These are phyloP conservation scores for Eumacrocentrus americanus DNA, from an alignment of 2,888 invertebrate genomes.

Conservation along the genomic window DNA sequence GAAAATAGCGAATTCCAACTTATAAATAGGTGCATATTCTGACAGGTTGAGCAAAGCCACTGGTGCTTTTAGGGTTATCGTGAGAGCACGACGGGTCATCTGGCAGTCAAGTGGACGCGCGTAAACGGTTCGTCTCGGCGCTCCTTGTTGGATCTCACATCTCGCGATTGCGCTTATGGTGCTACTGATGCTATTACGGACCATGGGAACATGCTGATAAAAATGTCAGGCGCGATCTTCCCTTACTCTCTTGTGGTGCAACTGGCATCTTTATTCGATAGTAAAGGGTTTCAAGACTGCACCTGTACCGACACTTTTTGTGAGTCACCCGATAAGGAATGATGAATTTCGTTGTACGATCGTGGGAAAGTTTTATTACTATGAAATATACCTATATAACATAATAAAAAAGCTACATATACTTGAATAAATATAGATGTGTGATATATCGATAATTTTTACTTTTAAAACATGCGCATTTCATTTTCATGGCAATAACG, in stretches of 20 bases:
- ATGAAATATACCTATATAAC: too few species aligned
- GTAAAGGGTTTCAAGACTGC: constrained; percentile 24
- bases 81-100: constrained; percentile 59
- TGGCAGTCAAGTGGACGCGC: constrained; percentile 61
- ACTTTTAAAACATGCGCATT: too few species aligned
- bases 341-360: background rate
- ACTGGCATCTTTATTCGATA: constrained; percentile 18
- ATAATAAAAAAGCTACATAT: too few species aligned
- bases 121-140: constrained; percentile 43
- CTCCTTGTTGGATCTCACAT: constrained; percentile 33
- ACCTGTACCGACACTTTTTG: constrained; percentile 30
- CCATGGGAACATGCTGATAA: constrained; percentile 60
- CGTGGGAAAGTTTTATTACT: constrained; percentile 10
- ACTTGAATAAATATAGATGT: too few species aligned
- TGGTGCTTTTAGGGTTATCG: constrained; percentile 61
- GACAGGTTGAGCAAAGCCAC: constrained; percentile 59
- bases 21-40: constrained; percentile 60
- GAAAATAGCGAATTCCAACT: constrained; percentile 46
- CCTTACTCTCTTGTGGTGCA: constrained; percentile 27
- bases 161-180: constrained; percentile 43
- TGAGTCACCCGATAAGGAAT: background rate
- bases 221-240: constrained; percentile 39
- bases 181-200: constrained; percentile 56
- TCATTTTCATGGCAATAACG: too few species aligned
- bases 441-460: too few species aligned